Percentiles rank a stretch among this genome's conserved stretches.
These are phyloP conservation scores for Microchirus variegatus DNA, from an alignment of 2,797 vertebrate species.

Conservation along the genomic window DNA sequence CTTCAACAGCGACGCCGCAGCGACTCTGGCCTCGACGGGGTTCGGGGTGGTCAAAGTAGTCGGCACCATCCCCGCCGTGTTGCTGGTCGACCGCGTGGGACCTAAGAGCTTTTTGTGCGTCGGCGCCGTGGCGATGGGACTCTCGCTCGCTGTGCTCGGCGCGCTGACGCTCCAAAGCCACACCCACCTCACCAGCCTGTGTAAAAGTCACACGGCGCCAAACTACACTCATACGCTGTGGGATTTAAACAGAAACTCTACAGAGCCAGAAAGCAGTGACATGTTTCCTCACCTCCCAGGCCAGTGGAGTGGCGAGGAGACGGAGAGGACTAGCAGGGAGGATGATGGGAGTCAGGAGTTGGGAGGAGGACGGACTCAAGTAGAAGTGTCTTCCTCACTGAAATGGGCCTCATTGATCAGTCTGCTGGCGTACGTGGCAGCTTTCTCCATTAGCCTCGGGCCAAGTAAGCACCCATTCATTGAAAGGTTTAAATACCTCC, in stretches of 20 bases:
- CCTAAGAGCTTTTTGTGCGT: slow-evolving; percentile 91
- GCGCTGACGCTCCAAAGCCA: slow-evolving; percentile 86
- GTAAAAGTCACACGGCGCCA: slow-evolving; percentile 70
- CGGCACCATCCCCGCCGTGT: slow-evolving; percentile 88
- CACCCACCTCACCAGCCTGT: slow-evolving; percentile 87
- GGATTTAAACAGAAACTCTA: slow-evolving; percentile 50
- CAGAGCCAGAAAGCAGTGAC: slow-evolving; percentile 30
- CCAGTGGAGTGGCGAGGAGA: slow-evolving; percentile 36
- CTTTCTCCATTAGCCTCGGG: slow-evolving; percentile 94
- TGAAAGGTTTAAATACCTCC: not conserved
- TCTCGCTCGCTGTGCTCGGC: slow-evolving; percentile 86
- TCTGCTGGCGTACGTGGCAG: slow-evolving; percentile 91
- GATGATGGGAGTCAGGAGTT: slow-evolving; percentile 22
- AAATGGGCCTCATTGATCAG: slow-evolving; percentile 92
- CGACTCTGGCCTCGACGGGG: slow-evolving; percentile 92
- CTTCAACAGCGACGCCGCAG: slow-evolving; percentile 91
- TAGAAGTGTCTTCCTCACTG: slow-evolving; percentile 75
- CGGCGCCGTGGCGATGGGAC: slow-evolving; percentile 88
- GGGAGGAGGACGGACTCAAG: slow-evolving; percentile 11
- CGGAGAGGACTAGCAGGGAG: slow-evolving; percentile 20
- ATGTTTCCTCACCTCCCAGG: slow-evolving; percentile 26
- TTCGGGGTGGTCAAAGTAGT: slow-evolving; percentile 92
- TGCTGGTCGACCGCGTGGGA: slow-evolving; percentile 91
- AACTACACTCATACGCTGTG: slow-evolving; percentile 72
- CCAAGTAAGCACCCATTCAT: slow-evolving; percentile 86